Percentiles rank a stretch among this genome's conserved stretches.
Conservation (phyloP, 2,797 vertebrate species). For the Remorina albescens region DNA sequence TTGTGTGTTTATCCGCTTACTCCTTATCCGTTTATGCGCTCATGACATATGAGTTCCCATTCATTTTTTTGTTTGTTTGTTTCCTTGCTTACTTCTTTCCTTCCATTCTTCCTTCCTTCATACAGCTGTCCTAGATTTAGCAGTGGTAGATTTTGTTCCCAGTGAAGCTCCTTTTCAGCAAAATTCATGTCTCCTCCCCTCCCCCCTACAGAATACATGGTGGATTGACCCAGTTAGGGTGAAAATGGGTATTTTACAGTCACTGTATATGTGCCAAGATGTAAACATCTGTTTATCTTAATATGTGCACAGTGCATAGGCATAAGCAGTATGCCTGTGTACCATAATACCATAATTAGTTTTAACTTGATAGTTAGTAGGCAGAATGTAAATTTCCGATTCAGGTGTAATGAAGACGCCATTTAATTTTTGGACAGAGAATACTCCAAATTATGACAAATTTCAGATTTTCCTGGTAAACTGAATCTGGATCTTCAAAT, state of each 20-base stretch:
- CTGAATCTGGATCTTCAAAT: no score
- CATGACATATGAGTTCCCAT: constrained; percentile 10
- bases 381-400: no score
- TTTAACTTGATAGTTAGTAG: no score
- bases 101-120: constrained; percentile 38
- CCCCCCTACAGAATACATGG: constrained; percentile 62
- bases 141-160: constrained; percentile 52
- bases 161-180: constrained; percentile 64
- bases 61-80: constrained; percentile 14
- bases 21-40: constrained; percentile 35
- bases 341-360: no score
- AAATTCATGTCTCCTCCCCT: constrained; percentile 49
- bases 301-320: not conserved
- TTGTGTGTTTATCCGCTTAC: constrained; percentile 43
- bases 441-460: no score
- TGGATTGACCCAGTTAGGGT: constrained; percentile 79
- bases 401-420: no score
- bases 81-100: constrained; percentile 17
- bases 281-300: constrained; percentile 7
- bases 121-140: constrained; percentile 65
- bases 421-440: no score
- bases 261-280: constrained; percentile 48
- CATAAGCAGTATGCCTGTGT: no score
- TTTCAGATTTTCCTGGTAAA: no score
- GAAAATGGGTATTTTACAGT: constrained; percentile 66